Base-by-base conservation (phyloP, 2,888 invertebrate genomes). In the Platycnemis pennipes region DNA sequence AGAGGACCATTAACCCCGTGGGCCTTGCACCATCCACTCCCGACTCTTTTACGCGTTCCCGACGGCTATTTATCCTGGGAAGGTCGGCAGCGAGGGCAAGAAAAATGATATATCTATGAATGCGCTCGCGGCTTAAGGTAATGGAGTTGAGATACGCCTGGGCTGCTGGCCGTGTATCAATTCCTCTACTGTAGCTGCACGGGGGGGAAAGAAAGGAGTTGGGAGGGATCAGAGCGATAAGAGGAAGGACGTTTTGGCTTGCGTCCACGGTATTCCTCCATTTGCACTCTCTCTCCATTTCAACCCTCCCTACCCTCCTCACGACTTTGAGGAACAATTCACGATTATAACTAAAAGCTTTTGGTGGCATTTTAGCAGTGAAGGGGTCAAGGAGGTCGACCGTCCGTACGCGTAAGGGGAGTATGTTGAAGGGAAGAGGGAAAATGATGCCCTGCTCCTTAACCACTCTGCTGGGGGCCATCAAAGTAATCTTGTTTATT, bases 261-360 rank as follows among this genome's bases (percentile, higher is more conserved):
- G 16, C 77, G 31, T 77, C 69, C 69, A 77, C 37, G 31, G 16
- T 77, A 8, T 77, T 37, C 37, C 77, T 37, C 3, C 11, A 0
- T n/a, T n/a, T 26, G 13, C 77, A 37, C 77, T 77, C 77, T 77
- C 37, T 37, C 77, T 37, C 37, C 49, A 49, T 49, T 11, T 49
- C 19, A 16, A 11, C 49, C 49, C 19, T 3, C n/a, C n/a, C n/a
- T n/a, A n/a, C n/a, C n/a, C n/a, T n/a, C 13, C 77, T 37, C 37
- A 13, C 13, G 37, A 77, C 77, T 77, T 11, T 31, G 37, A 77
- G 77, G 31, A 77, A 77, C 31, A 77, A 77, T 77, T 77, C 77
- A 37, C 77, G 37, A 77, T 77, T 77, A 77, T 77, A 37, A 77
- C 77, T 77, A 77, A 77, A 77, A 77, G 77, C 77, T 77, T 37